phyloP scores from a whole-genome alignment of 2,113 vertebrate genomes.

The Salvelinus sp. region DNA sequence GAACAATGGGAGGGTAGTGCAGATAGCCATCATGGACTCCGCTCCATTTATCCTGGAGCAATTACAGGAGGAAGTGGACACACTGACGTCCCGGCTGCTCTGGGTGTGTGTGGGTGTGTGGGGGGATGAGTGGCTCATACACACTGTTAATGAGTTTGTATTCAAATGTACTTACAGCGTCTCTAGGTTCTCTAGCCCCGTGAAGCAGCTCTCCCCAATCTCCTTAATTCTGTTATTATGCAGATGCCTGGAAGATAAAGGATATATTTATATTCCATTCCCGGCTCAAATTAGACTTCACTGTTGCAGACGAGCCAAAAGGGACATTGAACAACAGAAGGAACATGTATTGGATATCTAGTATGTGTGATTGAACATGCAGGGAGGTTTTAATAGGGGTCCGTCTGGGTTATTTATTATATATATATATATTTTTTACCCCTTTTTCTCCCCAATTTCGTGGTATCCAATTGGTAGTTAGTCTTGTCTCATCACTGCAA shows the following conservation, averaged over 20 bases:
- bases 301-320: background rate
- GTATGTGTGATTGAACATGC: too few relatives aligned
- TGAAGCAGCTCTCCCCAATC: conserved; percentile 86
- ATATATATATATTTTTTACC: too few relatives aligned
- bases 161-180: conserved; percentile 87
- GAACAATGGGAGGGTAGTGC: conserved; percentile 66
- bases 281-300: background rate
- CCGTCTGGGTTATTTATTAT: background rate
- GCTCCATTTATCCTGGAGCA: conserved; percentile 74
- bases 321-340: too few relatives aligned
- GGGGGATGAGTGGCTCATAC: conserved; percentile 24
- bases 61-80: conserved; percentile 76
- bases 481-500: too few relatives aligned
- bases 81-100: conserved; percentile 67
- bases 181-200: conserved; percentile 92
- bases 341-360: too few relatives aligned
- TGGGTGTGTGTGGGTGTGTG: background rate
- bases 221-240: conserved; percentile 96
- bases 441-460: too few relatives aligned
- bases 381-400: background rate
- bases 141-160: background rate
- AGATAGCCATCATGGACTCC: conserved; percentile 73
- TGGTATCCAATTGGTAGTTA: too few relatives aligned
- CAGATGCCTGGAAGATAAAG: conserved; percentile 82
- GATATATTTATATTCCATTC: background rate